Percentiles rank a stretch among this genome's conserved stretches.
phyloP scores from a whole-genome alignment of 2,113 vertebrate species.

The Phaethon lepturus region DNA sequence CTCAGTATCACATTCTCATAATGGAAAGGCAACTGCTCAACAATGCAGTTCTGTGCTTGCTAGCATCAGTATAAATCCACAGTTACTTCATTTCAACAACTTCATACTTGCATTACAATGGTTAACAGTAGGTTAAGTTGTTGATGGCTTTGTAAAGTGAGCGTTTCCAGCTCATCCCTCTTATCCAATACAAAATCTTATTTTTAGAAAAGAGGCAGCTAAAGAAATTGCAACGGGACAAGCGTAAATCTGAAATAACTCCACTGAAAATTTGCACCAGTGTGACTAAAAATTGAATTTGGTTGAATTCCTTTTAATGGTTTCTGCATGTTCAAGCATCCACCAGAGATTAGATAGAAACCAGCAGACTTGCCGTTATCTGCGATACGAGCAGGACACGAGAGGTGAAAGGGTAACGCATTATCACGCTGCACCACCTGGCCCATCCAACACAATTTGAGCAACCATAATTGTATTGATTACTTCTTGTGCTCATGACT shows the following conservation, averaged over 20 bases:
- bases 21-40: not conserved
- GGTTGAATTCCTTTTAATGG: not conserved
- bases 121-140: not conserved
- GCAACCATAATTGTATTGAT: conserved; percentile 64
- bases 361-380: not conserved
- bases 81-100: conserved; percentile 1
- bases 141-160: not conserved
- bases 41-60: not conserved
- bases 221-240: not conserved
- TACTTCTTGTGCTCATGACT: conserved; percentile 60
- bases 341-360: conserved; percentile 4
- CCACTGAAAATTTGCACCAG: not conserved
- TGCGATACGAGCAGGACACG: not conserved
- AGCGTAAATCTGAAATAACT: not conserved
- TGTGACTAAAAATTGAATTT: not conserved
- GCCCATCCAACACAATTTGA: conserved; percentile 43
- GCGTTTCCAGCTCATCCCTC: not conserved
- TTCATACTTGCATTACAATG: not conserved
- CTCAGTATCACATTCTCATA: not conserved
- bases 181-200: not conserved
- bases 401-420: conserved; percentile 59
- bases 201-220: not conserved
- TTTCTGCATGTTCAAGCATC: not conserved
- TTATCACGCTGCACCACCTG: conserved; percentile 60
- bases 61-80: not conserved